Evolutionary conservation across 2,113 vertebrate species (phyloP).

Genomic region (Phainopepla nitens): DNA sequence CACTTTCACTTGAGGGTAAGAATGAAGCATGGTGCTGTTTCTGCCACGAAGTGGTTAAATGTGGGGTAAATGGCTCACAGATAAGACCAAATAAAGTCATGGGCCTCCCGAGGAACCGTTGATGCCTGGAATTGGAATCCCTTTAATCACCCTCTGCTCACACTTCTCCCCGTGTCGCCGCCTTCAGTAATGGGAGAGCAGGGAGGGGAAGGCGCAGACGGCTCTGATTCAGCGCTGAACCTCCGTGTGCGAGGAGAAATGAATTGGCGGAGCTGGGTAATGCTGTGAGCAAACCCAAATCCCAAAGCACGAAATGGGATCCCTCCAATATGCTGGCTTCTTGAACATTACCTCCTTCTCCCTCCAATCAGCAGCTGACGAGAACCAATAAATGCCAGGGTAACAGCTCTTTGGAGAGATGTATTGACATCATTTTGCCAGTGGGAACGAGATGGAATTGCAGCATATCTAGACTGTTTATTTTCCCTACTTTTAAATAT

Average conservation of each 20-base stretch:
- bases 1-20: background rate
- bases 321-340: background rate
- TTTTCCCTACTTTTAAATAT: constrained; percentile 45
- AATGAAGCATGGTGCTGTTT: background rate
- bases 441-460: constrained; percentile 26
- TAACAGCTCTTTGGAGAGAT: constrained; percentile 41
- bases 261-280: background rate
- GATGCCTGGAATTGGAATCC: background rate
- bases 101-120: background rate
- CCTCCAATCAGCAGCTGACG: background rate
- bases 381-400: constrained; percentile 28
- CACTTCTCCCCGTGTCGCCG: background rate
- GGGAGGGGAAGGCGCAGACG: background rate
- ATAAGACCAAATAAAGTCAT: background rate
- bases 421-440: constrained; percentile 31
- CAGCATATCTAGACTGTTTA: constrained; percentile 32
- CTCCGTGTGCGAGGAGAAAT: background rate
- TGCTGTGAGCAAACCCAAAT: background rate
- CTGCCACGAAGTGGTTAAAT: background rate
- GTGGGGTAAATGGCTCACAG: background rate
- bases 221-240: background rate
- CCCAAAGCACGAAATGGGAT: background rate
- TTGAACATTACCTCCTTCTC: background rate
- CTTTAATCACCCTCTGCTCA: background rate
- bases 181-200: background rate